phyloP scores from a whole-genome alignment of 1,140 invertebrate genomes.

The Lucilia cuprina region DNA sequence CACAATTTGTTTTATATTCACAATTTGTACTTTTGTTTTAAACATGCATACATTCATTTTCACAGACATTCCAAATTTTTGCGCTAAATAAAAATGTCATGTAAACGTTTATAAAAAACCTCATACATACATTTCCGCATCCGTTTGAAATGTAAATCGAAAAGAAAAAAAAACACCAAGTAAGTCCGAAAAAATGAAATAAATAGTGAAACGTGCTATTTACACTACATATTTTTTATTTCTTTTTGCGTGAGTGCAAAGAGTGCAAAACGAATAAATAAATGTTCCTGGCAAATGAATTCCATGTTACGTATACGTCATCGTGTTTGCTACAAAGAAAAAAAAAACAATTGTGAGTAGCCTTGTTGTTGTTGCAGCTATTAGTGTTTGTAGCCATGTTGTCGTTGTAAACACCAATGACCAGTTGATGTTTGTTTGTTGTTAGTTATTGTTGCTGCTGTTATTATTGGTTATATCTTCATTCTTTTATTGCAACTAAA shows the following conservation, averaged over 20 bases:
- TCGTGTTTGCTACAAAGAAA: not conserved
- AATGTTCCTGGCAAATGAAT: not conserved
- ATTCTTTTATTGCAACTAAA: not conserved
- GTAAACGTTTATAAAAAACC: not conserved
- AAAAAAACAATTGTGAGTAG: not conserved
- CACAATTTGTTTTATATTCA: not conserved
- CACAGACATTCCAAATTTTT: not conserved
- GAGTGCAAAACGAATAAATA: not conserved
- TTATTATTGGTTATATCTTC: not conserved
- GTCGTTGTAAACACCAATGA: not conserved
- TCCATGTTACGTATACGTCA: not conserved
- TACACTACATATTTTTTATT: not conserved
- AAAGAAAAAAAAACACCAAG: not conserved
- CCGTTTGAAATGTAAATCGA: constrained; percentile 1
- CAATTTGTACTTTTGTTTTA: not conserved
- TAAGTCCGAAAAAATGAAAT: too few species aligned
- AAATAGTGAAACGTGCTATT: too few species aligned
- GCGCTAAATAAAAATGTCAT: constrained; percentile 10
- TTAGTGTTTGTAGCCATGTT: not conserved
- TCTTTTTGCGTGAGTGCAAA: not conserved
- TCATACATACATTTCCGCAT: constrained; percentile 23
- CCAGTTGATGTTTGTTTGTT: not conserved
- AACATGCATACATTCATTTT: too few species aligned
- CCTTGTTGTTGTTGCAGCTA: too few species aligned
- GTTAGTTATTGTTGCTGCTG: not conserved